phyloP scores from a whole-genome alignment of 2,113 vertebrate genomes.

The Gallinago paraguaiae region DNA sequence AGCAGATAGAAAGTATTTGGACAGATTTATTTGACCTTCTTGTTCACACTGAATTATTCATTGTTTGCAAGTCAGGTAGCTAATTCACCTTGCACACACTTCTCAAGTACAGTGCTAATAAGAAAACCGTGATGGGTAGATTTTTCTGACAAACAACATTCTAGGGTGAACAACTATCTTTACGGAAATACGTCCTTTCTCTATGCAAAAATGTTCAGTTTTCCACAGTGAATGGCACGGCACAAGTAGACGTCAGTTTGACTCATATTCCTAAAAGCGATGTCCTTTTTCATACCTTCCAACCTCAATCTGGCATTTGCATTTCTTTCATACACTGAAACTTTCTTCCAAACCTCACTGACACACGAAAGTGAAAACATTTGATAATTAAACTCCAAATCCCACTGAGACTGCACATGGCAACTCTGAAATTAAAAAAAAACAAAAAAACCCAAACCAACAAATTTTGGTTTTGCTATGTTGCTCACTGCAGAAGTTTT shows the following conservation, averaged over 20 bases:
- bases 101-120: neutral
- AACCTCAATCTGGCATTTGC: neutral
- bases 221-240: neutral
- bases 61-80: neutral
- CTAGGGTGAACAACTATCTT: neutral
- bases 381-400: neutral
- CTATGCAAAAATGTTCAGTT: neutral
- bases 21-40: neutral
- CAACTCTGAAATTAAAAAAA: neutral
- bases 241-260: neutral
- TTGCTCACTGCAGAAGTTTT: neutral
- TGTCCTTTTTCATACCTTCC: neutral
- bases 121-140: neutral
- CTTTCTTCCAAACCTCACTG: neutral
- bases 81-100: neutral
- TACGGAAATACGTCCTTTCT: neutral
- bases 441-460: rapidly evolving
- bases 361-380: neutral
- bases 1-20: neutral
- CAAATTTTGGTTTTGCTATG: neutral
- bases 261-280: neutral
- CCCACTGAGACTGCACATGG: neutral
- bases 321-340: neutral
- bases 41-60: slow-evolving; percentile 20
- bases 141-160: neutral